Evolutionary conservation across 1,140 invertebrate genomes (phyloP).

Genomic region (Luehdorfia chinensis): DNA sequence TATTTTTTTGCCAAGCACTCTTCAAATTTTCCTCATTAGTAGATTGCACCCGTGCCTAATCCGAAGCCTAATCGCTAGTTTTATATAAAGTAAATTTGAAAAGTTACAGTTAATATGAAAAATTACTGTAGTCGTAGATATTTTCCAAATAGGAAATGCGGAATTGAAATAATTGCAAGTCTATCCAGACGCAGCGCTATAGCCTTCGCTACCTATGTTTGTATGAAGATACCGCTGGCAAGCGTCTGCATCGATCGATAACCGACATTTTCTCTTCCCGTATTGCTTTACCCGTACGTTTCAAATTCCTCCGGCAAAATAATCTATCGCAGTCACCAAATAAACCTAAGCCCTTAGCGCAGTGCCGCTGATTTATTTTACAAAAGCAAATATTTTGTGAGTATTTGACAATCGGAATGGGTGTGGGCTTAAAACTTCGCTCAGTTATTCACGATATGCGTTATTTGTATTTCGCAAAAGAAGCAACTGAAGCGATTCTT

Average conservation of each 20-base stretch:
- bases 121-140: no score
- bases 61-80: no score
- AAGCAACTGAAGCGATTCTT: no score
- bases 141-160: background rate
- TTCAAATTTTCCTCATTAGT: no score
- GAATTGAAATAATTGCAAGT: background rate
- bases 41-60: no score
- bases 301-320: no score
- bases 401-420: conserved; percentile 4
- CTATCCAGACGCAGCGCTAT: background rate
- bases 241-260: conserved; percentile 1
- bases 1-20: no score
- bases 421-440: conserved; percentile 1
- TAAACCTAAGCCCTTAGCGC: background rate
- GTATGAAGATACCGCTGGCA: background rate
- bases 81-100: no score
- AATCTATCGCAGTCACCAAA: background rate
- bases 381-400: conserved; percentile 1
- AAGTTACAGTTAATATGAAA: no score
- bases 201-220: background rate
- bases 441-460: background rate
- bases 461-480: background rate
- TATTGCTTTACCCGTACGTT: no score
- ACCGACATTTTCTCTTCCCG: no score
- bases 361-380: conserved; percentile 5